Evolutionary conservation across 2,888 invertebrate species (phyloP).

Genomic region (Synanthedon vespiformis): DNA sequence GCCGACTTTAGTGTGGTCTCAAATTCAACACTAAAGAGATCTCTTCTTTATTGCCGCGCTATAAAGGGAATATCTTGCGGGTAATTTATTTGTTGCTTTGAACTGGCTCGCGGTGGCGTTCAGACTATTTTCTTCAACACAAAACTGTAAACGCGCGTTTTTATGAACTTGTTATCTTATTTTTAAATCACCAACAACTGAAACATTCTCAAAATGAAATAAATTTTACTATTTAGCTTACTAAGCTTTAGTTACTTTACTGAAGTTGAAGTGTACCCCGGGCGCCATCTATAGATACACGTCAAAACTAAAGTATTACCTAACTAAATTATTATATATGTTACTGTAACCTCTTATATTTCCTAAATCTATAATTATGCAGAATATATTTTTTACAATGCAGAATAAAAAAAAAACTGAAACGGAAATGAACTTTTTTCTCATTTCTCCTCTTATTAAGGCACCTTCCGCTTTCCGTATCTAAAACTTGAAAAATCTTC

Average conservation of each 20-base stretch:
- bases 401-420: too few species aligned
- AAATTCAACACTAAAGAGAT: constrained; percentile 30
- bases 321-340: too few species aligned
- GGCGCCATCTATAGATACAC: too few species aligned
- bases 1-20: constrained; percentile 38
- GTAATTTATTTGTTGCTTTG: constrained; percentile 49
- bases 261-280: too few species aligned
- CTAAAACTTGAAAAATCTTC: constrained; percentile 30
- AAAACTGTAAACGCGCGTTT: not conserved
- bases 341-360: too few species aligned
- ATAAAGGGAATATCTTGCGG: constrained; percentile 30
- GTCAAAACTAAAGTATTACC: too few species aligned
- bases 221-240: too few species aligned
- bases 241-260: too few species aligned
- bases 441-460: constrained; percentile 40
- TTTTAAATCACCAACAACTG: too few species aligned
- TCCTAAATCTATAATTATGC: too few species aligned
- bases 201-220: too few species aligned
- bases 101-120: constrained; percentile 16
- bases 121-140: not conserved
- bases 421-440: constrained; percentile 48
- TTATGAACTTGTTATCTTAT: not conserved
- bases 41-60: constrained; percentile 32
- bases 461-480: constrained; percentile 24
- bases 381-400: too few species aligned